phyloP scores from a whole-genome alignment of 2,113 vertebrate species.

The Varanus komodoensis region DNA sequence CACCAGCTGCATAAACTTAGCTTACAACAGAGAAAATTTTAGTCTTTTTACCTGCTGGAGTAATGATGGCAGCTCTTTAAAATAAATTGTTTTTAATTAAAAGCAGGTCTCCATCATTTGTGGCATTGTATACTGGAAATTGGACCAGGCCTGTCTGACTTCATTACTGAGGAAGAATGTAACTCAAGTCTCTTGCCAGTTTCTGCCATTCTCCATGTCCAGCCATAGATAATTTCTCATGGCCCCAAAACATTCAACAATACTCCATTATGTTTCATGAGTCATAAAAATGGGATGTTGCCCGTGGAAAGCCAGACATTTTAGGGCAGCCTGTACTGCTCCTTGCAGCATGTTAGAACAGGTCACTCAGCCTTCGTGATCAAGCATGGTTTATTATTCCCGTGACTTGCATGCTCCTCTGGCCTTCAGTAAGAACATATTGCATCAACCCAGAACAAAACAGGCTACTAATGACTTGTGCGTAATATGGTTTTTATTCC shows the following conservation, averaged over 20 bases:
- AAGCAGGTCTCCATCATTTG: slow-evolving; percentile 61
- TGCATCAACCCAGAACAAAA: slow-evolving; percentile 43
- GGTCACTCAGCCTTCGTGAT: slow-evolving; percentile 75
- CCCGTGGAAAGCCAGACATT: slow-evolving; percentile 79
- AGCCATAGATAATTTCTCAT: slow-evolving; percentile 78
- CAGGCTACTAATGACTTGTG: background rate
- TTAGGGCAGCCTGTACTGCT: slow-evolving; percentile 72
- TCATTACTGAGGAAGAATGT: slow-evolving; percentile 76
- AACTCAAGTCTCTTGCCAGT: slow-evolving; percentile 73
- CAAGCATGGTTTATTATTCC: slow-evolving; percentile 71
- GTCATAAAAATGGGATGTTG: slow-evolving; percentile 76
- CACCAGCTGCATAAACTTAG: slow-evolving; percentile 9
- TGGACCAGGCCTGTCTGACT: slow-evolving; percentile 73
- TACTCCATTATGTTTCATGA: slow-evolving; percentile 81
- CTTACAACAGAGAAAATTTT: slow-evolving; percentile 32
- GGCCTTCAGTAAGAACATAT: slow-evolving; percentile 58
- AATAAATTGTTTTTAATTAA: slow-evolving; percentile 61
- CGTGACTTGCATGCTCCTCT: slow-evolving; percentile 66
- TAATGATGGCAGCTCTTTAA: slow-evolving; percentile 48
- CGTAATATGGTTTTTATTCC: background rate
- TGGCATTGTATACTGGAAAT: slow-evolving; percentile 62
- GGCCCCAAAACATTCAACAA: slow-evolving; percentile 79
- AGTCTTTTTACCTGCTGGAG: slow-evolving; percentile 44
- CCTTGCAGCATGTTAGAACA: slow-evolving; percentile 73
- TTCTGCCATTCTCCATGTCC: slow-evolving; percentile 76